Conservation (phyloP, 2,113 vertebrate genomes). For the Danionella cerebrum region DNA sequence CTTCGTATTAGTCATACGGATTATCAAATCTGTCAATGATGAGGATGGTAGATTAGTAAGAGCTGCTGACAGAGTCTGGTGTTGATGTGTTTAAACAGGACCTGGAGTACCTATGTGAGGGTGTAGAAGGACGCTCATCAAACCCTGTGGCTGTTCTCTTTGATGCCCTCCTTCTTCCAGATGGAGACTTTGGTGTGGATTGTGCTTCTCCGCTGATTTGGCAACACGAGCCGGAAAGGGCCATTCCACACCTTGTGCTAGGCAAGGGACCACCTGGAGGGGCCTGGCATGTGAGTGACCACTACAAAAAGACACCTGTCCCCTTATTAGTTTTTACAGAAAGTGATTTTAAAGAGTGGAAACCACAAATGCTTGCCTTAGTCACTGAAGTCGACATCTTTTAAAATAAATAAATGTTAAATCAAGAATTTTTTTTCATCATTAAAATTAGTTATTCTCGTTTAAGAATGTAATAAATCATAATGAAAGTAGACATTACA, state of each 20-base stretch:
- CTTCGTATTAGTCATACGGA: not conserved
- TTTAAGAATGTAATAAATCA: no score
- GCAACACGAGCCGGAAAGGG: conserved; percentile 56
- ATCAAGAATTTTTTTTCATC: no score
- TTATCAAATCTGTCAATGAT: not conserved
- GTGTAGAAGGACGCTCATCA: conserved; percentile 67
- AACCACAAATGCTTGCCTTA: no score
- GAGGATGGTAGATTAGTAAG: no score
- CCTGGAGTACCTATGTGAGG: conserved; percentile 71
- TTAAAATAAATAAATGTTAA: no score
- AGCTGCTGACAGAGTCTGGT: no score
- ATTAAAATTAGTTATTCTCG: no score
- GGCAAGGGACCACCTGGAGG: conserved; percentile 70
- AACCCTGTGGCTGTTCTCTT: conserved; percentile 73
- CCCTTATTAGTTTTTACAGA: no score
- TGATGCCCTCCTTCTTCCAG: conserved; percentile 68
- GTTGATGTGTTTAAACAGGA: conserved; percentile 46
- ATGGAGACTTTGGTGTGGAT: conserved; percentile 66
- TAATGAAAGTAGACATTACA: no score
- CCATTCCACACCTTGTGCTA: conserved; percentile 65
- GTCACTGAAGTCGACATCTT: no score
- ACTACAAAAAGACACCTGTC: not conserved
- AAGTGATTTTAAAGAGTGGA: no score
- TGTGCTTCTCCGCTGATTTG: conserved; percentile 60
- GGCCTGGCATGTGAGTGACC: conserved; percentile 67